Base-by-base conservation (phyloP, 1,140 invertebrate genomes). In the Drosophila asahinai region DNA sequence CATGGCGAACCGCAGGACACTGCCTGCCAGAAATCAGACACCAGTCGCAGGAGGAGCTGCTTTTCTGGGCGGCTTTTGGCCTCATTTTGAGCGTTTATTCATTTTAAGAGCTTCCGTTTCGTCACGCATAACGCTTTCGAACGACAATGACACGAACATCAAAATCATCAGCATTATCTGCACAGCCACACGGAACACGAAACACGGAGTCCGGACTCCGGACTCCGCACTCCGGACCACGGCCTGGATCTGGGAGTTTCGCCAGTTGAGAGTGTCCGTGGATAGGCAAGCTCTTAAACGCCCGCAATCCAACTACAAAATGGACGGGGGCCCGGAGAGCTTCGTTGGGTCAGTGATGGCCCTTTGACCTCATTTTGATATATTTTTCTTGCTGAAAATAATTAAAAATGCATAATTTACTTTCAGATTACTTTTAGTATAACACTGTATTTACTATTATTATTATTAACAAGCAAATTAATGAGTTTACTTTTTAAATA, bases 51-150 rank as follows among this genome's bases (percentile, higher is more conserved):
- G 57, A 61, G 67, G 47, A 30, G n/a, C 47, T 43, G 45, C 55
- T 55, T 47, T 80, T 80, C 83, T 60, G 82, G 57, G 45, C 63
- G 68, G 68, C 77, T 75, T 77, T 87, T 89, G 84, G 78, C 81
- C 86, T 60, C 74, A 84, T 84, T 84, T 84, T 60, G 65, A 81
- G 62, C 77, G 73, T 81, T 83, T 78, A 90, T 75, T 83, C 83
- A 84, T 89, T 84, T 90, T 90, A 86, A 86, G 81, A 74, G 81
- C 81, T 80, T 90, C 86, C 82, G 76, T 82, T 90, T 90, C 81
- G 79, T 86, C 81, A 90, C 82, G 72, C 86, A 80, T 90, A 82
- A 86, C 86, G 86, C 79, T 82, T 90, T 82, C 76, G 54, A 90
- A 81, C 73, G 80, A 78, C 77, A 83, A 81, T 77, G 77, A 75